phyloP scores from a whole-genome alignment of 2,888 invertebrate species.

The Cremastinae sp. region DNA sequence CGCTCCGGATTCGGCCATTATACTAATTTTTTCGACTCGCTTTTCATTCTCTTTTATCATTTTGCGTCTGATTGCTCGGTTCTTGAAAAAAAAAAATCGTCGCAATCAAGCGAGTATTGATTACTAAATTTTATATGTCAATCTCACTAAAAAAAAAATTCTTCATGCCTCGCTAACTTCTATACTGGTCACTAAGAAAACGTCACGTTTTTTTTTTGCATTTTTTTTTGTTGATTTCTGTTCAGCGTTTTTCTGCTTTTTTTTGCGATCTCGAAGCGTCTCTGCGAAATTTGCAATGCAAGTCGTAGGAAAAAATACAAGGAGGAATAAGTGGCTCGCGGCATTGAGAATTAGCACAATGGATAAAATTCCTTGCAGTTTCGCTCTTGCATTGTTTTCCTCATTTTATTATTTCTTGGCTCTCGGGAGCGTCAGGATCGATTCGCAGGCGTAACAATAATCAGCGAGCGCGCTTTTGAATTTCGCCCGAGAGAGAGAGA shows the following conservation, averaged over 20 bases:
- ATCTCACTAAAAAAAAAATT: slow-evolving; percentile 8
- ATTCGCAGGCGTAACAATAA: slow-evolving; percentile 31
- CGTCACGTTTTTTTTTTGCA: no score
- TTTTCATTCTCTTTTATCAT: slow-evolving; percentile 20
- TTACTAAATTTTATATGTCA: neutral
- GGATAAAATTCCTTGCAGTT: slow-evolving; percentile 44
- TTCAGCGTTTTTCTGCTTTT: neutral
- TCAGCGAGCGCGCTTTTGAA: neutral
- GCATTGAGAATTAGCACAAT: slow-evolving; percentile 41
- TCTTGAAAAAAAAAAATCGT: neutral
- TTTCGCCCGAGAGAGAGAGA: neutral
- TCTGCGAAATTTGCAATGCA: neutral
- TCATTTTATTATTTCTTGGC: neutral
- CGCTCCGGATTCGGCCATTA: slow-evolving; percentile 21
- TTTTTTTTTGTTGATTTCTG: no score
- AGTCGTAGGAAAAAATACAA: neutral
- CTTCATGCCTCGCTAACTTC: no score
- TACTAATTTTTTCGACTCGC: neutral
- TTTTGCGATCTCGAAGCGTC: slow-evolving; percentile 13
- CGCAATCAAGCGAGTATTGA: slow-evolving; percentile 42
- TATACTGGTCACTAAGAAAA: neutral
- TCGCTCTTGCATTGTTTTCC: slow-evolving; percentile 1
- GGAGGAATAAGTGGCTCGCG: slow-evolving; percentile 14
- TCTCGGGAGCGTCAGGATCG: slow-evolving; percentile 28
- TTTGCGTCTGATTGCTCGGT: slow-evolving; percentile 9